Evolutionary conservation across 2,797 vertebrate species (phyloP).

Genomic region (Gymnoscopelus braueri): DNA sequence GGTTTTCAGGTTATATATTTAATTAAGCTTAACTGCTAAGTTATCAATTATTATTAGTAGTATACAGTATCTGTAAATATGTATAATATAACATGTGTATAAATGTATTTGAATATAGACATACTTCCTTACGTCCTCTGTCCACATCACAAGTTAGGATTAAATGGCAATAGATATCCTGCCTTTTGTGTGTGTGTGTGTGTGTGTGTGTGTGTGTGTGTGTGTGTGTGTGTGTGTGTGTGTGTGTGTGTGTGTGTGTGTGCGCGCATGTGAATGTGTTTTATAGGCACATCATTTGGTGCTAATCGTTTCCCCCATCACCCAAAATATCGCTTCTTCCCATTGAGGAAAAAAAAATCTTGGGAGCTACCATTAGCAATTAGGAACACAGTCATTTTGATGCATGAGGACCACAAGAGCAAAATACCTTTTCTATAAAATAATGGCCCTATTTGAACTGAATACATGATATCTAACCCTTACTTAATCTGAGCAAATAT

Average conservation of each 20-base stretch:
- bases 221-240: slow-evolving; percentile 3
- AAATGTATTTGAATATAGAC: slow-evolving; percentile 72
- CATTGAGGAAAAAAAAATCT: not conserved
- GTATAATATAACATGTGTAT: slow-evolving; percentile 63
- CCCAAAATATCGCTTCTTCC: slow-evolving; percentile 46
- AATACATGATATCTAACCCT: slow-evolving; percentile 28
- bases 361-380: slow-evolving; percentile 24
- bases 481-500: slow-evolving; percentile 35
- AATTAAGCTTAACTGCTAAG: slow-evolving; percentile 87
- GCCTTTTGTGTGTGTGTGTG: slow-evolving; percentile 36
- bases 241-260: slow-evolving; percentile 28
- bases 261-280: slow-evolving; percentile 45
- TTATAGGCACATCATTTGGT: slow-evolving; percentile 71
- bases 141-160: slow-evolving; percentile 74
- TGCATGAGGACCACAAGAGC: slow-evolving; percentile 37
- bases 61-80: slow-evolving; percentile 83
- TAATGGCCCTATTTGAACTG: slow-evolving; percentile 46
- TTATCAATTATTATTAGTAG: slow-evolving; percentile 87
- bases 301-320: slow-evolving; percentile 43
- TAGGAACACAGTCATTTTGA: slow-evolving; percentile 30
- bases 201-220: slow-evolving; percentile 19
- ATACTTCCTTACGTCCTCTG: slow-evolving; percentile 62
- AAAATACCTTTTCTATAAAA: slow-evolving; percentile 9
- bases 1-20: slow-evolving; percentile 84
- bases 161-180: slow-evolving; percentile 65